These are phyloP conservation scores for Aphelenchoides bicaudatus DNA, from an alignment of 2,888 invertebrate genomes.

Conservation along the genomic window DNA sequence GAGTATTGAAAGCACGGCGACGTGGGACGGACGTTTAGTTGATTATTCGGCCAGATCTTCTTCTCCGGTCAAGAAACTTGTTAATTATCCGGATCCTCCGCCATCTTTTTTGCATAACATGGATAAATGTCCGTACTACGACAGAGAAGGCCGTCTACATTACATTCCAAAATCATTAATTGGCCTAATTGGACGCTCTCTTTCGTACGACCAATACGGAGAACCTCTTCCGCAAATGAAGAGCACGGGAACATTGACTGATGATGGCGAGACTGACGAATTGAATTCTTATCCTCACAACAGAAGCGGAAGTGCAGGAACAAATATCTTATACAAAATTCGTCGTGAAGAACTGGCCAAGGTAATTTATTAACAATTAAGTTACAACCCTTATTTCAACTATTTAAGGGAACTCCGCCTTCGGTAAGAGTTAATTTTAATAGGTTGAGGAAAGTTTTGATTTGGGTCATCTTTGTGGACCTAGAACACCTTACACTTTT, in stretches of 20 bases:
- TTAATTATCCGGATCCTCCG: slow-evolving; percentile 51
- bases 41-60: slow-evolving; percentile 31
- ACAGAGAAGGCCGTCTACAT: slow-evolving; percentile 44
- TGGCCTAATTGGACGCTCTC: slow-evolving; percentile 1
- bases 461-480: no score
- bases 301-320: slow-evolving; percentile 41
- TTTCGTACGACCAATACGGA: slow-evolving; percentile 22
- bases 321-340: slow-evolving; percentile 57
- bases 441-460: no score
- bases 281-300: slow-evolving; percentile 24
- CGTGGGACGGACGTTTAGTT: slow-evolving; percentile 37
- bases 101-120: slow-evolving; percentile 46
- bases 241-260: slow-evolving; percentile 35
- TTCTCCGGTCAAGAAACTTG: slow-evolving; percentile 33
- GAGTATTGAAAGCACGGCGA: slow-evolving; percentile 38
- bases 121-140: slow-evolving; percentile 41
- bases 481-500: no score
- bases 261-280: slow-evolving; percentile 30
- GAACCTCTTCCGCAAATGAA: slow-evolving; percentile 18
- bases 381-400: no score
- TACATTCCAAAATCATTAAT: slow-evolving; percentile 37
- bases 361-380: no score
- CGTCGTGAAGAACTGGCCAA: slow-evolving; percentile 56
- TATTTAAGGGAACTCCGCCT: slow-evolving; percentile 54
- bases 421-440: no score